phyloP scores from a whole-genome alignment of 1,140 invertebrate species.

The Oscheius sp. region DNA sequence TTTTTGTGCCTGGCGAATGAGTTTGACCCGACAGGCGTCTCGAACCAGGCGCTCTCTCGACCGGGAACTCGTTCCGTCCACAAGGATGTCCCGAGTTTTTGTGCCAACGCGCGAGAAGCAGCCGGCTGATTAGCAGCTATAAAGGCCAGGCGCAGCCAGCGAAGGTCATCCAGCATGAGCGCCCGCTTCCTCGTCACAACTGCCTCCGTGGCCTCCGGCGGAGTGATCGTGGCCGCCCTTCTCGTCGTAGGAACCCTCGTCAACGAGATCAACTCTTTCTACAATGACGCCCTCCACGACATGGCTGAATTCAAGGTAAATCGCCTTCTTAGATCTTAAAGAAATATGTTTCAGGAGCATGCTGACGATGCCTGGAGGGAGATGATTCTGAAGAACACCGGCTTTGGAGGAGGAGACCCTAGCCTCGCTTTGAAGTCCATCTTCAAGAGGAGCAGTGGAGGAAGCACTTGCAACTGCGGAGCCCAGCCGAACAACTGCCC shows the following conservation, averaged over 20 bases:
- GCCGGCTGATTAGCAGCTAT: too few relatives aligned
- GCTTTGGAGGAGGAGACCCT: not conserved
- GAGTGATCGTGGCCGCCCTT: conserved; percentile 1
- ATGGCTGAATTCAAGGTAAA: conserved; percentile 16
- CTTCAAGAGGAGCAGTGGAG: conserved; percentile 20
- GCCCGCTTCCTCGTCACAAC: not conserved
- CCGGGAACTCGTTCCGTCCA: too few relatives aligned
- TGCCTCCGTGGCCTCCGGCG: conserved; percentile 1
- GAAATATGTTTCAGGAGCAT: not conserved
- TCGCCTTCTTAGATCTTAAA: not conserved
- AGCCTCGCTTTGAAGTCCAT: not conserved
- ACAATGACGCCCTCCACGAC: conserved; percentile 10
- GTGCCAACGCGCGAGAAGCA: too few relatives aligned
- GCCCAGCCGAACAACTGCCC: conserved; percentile 27
- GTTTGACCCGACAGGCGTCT: too few relatives aligned
- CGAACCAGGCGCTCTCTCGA: too few relatives aligned
- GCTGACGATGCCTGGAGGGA: conserved; percentile 29
- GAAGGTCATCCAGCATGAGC: conserved; percentile 2
- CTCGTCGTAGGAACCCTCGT: conserved; percentile 14
- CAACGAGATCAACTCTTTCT: conserved; percentile 17
- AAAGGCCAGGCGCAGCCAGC: too few relatives aligned
- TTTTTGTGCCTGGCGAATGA: too few relatives aligned
- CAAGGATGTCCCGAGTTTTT: too few relatives aligned
- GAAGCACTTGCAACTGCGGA: conserved; percentile 20
- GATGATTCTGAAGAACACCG: conserved; percentile 20